These are phyloP conservation scores for Euzetes globulus DNA, from an alignment of 2,888 invertebrate genomes.

Conservation along the genomic window DNA sequence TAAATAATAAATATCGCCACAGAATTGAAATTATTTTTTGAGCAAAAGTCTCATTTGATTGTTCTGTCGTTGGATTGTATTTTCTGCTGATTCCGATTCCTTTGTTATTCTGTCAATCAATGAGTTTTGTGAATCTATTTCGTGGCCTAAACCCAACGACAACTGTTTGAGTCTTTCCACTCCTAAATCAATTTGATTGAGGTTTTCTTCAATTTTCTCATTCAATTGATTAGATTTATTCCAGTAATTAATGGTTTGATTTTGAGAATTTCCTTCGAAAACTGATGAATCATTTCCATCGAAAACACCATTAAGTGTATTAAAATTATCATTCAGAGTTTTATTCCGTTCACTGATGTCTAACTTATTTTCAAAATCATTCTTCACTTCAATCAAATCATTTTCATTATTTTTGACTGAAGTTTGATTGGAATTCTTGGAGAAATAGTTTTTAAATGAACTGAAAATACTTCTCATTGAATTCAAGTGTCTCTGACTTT, in stretches of 20 bases:
- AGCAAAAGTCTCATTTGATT: constrained; percentile 62
- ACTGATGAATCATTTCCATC: not conserved
- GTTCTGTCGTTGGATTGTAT: constrained; percentile 66
- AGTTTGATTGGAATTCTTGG: constrained; percentile 17
- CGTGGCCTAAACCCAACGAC: constrained; percentile 72
- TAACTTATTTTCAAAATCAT: not conserved
- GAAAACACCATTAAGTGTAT: constrained; percentile 9
- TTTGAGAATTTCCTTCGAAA: not conserved
- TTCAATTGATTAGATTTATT: constrained; percentile 22
- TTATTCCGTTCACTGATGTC: not conserved
- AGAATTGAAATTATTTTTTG: constrained; percentile 36
- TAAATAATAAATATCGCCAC: too few species aligned
- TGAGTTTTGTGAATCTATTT: constrained; percentile 71
- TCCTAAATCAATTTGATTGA: constrained; percentile 72
- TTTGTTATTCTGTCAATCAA: constrained; percentile 66
- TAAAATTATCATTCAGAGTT: not conserved
- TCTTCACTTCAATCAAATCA: not conserved
- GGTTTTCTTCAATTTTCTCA: constrained; percentile 38
- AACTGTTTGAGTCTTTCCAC: constrained; percentile 72
- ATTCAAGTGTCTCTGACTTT: constrained; percentile 88
- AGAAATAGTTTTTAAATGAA: constrained; percentile 84
- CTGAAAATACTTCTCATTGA: constrained; percentile 95
- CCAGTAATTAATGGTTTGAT: not conserved
- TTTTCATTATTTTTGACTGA: not conserved
- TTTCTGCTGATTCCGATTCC: constrained; percentile 71